Base-by-base conservation (phyloP, 2,113 vertebrate species). In the Andinoacara biseriatus region DNA sequence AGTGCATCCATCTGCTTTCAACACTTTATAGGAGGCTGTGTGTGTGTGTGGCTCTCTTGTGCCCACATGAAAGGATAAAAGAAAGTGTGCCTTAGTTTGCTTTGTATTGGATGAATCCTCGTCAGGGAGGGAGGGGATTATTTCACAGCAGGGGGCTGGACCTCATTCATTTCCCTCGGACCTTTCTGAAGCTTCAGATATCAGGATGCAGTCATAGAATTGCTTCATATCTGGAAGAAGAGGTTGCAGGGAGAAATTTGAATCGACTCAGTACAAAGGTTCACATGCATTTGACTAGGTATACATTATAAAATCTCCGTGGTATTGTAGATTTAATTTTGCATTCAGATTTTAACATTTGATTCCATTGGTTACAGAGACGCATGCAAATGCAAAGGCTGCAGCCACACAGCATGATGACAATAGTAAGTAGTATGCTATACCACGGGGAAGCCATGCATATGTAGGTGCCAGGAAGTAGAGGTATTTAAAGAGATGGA, bases 41-140 rank as follows among this genome's bases (percentile, higher is more conserved):
- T 26, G 26, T 26, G 78, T 80, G 80, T 65, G 58, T 84, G 82
- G 43, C 58, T 88, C 58, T 80, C 79, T 76, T 78, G 83, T 76
- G 86, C 49, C 78, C 63, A 87, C 57, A 84, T 83, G 77, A 91
- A 88, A 91, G 74, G 76, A 86, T 74, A 38, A 77, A 62, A 84
- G 84, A 87, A 88, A 81, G 62, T 77, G 80, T 62, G 86, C 58
- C 35, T 79, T 43, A 10, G 81, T 86, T 85, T 86, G 80, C 87
- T 91, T 84, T 89, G 67, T 86, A 76, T 65, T 31, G 58, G 80
- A 76, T 1, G 84, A 87, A 77, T 80, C 69, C 58, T 84, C 20
- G 14, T 86, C 76, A 81, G 78, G 75, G 74, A 80, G 76, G 59
- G 80, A 52, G 56, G 43, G 87, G 86, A 92, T 94, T 93, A 90